Percentiles rank a stretch among this genome's conserved stretches.
Evolutionary conservation across 2,113 vertebrate genomes (phyloP).

Genomic region (Candoia aspera): DNA sequence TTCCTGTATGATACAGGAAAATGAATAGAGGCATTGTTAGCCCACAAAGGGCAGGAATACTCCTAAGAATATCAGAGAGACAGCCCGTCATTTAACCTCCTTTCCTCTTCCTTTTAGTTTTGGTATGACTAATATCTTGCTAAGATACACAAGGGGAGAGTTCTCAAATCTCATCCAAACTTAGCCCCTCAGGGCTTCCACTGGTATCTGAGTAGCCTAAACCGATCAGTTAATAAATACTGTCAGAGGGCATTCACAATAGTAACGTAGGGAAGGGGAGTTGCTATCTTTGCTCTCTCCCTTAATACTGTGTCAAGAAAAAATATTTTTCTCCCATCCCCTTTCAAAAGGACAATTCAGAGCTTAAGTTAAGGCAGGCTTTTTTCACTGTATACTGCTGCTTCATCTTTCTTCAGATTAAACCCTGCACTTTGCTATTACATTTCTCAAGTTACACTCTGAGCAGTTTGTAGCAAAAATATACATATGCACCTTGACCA

Average conservation of each 20-base stretch:
- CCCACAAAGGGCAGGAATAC: constrained; percentile 49
- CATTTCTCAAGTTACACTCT: neutral
- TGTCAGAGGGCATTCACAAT: constrained; percentile 39
- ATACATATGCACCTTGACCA: constrained; percentile 45
- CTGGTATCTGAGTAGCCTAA: constrained; percentile 51
- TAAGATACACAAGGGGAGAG: constrained; percentile 47
- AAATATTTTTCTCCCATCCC: constrained; percentile 54
- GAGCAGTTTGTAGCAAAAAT: neutral
- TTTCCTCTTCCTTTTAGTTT: constrained; percentile 60
- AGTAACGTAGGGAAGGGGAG: neutral
- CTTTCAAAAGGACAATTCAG: constrained; percentile 40
- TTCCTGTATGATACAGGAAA: constrained; percentile 40
- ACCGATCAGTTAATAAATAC: constrained; percentile 58
- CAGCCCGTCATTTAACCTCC: constrained; percentile 56
- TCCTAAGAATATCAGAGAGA: constrained; percentile 54
- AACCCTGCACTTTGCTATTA: neutral
- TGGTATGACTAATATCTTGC: constrained; percentile 67
- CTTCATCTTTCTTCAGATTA: neutral
- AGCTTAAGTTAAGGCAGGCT: constrained; percentile 52
- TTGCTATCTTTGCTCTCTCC: constrained; percentile 36
- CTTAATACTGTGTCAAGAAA: constrained; percentile 53
- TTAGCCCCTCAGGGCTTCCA: constrained; percentile 51
- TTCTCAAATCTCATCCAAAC: constrained; percentile 58
- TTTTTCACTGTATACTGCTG: neutral
- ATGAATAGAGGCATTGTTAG: constrained; percentile 73